phyloP scores from a whole-genome alignment of 2,113 vertebrate species.

The Aix galericulata region DNA sequence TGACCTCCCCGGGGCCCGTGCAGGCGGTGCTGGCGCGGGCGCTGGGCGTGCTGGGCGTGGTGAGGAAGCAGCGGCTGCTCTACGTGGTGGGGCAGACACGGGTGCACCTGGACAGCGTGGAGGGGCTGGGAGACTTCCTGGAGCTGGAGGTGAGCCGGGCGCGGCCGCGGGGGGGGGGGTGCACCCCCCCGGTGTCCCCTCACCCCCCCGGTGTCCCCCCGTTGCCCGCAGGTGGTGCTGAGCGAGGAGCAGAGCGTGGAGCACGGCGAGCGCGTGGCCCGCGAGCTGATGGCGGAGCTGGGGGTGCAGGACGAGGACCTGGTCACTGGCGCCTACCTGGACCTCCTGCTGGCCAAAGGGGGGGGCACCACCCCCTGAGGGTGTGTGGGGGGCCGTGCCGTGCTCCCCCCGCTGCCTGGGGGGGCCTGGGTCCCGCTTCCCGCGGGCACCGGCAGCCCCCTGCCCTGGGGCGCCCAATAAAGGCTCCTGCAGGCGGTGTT shows the following conservation, averaged over 20 bases:
- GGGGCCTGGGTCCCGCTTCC: too few relatives aligned
- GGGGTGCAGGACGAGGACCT: constrained; percentile 75
- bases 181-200: fast-evolving
- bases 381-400: too few relatives aligned
- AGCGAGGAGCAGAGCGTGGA: constrained; percentile 74
- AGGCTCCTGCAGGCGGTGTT: too few relatives aligned
- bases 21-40: constrained; percentile 76
- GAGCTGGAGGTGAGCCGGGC: constrained; percentile 81
- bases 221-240: constrained; percentile 79
- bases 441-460: too few relatives aligned
- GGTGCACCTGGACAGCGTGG: constrained; percentile 83
- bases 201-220: neutral
- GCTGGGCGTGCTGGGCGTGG: constrained; percentile 79
- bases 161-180: fast-evolving
- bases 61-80: constrained; percentile 80
- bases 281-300: constrained; percentile 78
- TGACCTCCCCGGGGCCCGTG: too few relatives aligned
- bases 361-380: fast-evolving
- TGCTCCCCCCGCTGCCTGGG: too few relatives aligned
- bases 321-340: constrained; percentile 83
- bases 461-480: too few relatives aligned
- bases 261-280: constrained; percentile 79
- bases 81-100: constrained; percentile 85
- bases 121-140: constrained; percentile 84
- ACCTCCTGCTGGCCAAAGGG: constrained; percentile 73